Evolutionary conservation across 2,888 invertebrate genomes (phyloP), one percentile per base, ranked within the genome.

Genomic region (Eucera pruinosa): DNA sequence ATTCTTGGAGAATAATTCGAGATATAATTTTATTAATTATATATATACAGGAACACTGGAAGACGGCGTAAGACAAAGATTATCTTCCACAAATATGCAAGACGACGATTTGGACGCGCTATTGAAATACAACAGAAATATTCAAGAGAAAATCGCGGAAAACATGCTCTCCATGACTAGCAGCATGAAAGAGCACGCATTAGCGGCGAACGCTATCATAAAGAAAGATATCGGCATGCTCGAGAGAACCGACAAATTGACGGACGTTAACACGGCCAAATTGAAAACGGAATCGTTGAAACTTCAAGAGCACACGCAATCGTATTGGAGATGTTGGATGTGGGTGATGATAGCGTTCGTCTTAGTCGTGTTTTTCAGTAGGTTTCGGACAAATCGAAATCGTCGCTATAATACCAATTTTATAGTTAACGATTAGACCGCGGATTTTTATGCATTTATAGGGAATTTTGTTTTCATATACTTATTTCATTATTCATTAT

Each of bases 261-360:
- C 98, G 0, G 98, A 98, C 80, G 94, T 94, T 15, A 98, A 98
- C 92, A 93, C 96, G 83, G 93, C 93, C 33, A 96, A 96, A 48
- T 93, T 98, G 72, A 95, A 96, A 89, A 94, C 94, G 47, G 98
- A 98, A 92, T 96, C 97, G 0, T 95, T 95, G 48, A 95, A 96
- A 87, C 93, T 98, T 43, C 96, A 96, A 81, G 96, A 96, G 83
- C 97, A 98, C 92, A 97, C 97, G 25, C 95, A 95, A 80, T 95
- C 96, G 78, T 96, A 97, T 0, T 98, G 97, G 95, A 97, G 97
- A 89, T 98, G 98, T 92, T 98, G 98, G 98, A 95, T 98, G 83
- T 98, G 98, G 97, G 93, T 98, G 43, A 96, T 98, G 96, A 94
- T 98, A 65, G 95, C 95, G 6, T 93, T 97, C 58, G 98, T 98